Base-by-base conservation (phyloP, 2,888 invertebrate genomes). In the Pandemis heparana region DNA sequence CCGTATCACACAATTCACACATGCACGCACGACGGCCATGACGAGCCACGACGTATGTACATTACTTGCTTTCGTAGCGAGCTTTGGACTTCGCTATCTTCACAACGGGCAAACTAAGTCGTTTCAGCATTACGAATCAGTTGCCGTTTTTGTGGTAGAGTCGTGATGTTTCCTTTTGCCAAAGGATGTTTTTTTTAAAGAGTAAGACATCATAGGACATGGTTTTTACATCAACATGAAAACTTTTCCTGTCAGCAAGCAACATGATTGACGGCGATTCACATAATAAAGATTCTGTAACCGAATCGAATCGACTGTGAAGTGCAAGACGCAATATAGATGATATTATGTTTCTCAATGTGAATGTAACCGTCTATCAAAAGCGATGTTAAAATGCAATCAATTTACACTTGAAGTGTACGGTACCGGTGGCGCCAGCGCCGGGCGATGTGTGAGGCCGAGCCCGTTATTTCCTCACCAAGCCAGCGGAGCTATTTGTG, bases 401-500 rank as follows among this genome's bases (percentile, higher is more conserved):
- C 70, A 74, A 74, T 74, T 74, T 65, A 74, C 70, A 70, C 74
- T 61, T 70, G 60, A 70, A 70, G 64, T 61, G 65, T 63, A 65
- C 64, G 74, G 69, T 70, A 61, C 60, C 60, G 59, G 69, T 65
- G 74, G 74, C 70, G 74, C 73, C 73, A 39, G 53, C 65, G 59
- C 23, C 39, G 53, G 7, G n/a, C 63, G 68, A 56, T 61, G 68
- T 69, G 73, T 73, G 73, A 68, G 73, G 63, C 43, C 51, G 65
- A 43, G 41, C 48, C 74, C 83, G 74, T 85, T 87, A 85, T 88
- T 86, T 88, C 85, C 87, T 85, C 82, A 83, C 73, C 84, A 86
- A 85, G 82, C 84, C 85, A 83, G 83, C 85, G 83, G 83, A 59
- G 68, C 64, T 76, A 87, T 89, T 89, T 83, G 83, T 86, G 85